These are phyloP conservation scores for Oryzias melastigma DNA, from an alignment of 2,113 vertebrate genomes.

Conservation along the genomic window DNA sequence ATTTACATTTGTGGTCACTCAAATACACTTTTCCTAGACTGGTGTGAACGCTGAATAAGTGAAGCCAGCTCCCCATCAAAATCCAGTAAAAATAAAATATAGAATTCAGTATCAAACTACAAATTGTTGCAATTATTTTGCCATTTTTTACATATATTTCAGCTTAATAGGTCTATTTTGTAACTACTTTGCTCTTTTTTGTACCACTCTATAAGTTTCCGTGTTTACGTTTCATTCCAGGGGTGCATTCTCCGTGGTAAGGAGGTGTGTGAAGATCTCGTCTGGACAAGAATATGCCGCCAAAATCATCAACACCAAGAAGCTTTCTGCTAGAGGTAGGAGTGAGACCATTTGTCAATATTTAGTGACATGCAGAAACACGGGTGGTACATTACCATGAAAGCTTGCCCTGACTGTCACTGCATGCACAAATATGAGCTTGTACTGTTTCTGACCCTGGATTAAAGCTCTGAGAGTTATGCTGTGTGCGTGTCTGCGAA, in stretches of 20 bases:
- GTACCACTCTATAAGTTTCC: slow-evolving; percentile 5
- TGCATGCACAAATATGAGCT: slow-evolving; percentile 34
- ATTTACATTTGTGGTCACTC: too few species aligned
- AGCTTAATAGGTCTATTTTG: background rate
- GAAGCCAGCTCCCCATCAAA: too few species aligned
- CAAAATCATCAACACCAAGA: slow-evolving; percentile 99
- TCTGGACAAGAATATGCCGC: slow-evolving; percentile 96
- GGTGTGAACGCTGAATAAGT: too few species aligned
- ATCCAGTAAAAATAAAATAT: too few species aligned
- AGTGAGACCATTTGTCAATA: too few species aligned
- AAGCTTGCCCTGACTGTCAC: slow-evolving; percentile 29
- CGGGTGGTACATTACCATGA: slow-evolving; percentile 10
- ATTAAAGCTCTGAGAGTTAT: slow-evolving; percentile 13
- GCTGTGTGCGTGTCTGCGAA: background rate
- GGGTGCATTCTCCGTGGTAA: slow-evolving; percentile 95
- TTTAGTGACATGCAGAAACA: background rate
- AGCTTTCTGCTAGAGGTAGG: slow-evolving; percentile 96
- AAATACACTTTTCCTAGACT: too few species aligned
- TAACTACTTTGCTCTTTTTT: background rate
- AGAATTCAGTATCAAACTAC: too few species aligned
- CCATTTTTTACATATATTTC: too few species aligned
- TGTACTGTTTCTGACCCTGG: slow-evolving; percentile 30
- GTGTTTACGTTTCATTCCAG: slow-evolving; percentile 73
- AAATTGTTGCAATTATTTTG: too few species aligned
- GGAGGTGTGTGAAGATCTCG: slow-evolving; percentile 95